phyloP scores from a whole-genome alignment of 2,113 vertebrate genomes.

The Phalacrocorax pelagicus region DNA sequence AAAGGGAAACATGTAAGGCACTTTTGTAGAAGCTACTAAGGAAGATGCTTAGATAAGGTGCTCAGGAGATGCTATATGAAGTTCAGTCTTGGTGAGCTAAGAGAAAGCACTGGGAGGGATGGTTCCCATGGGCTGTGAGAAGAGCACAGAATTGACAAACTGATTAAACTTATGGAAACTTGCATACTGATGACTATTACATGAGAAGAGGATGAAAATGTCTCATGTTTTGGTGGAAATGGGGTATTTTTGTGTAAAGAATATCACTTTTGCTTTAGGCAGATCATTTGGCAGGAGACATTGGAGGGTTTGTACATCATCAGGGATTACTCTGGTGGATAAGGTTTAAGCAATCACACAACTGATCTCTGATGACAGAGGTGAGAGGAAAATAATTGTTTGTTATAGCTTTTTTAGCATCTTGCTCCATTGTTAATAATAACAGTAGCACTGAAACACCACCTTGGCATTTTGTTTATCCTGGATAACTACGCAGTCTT shows the following conservation, averaged over 20 bases:
- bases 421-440: background rate
- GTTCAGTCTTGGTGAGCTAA: background rate
- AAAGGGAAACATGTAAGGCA: background rate
- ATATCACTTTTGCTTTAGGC: background rate
- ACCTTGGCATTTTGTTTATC: background rate
- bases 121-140: background rate
- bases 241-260: background rate
- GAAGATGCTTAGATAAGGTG: background rate
- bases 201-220: background rate
- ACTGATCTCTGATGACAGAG: background rate
- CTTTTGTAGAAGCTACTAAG: background rate
- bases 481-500: background rate
- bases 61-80: background rate
- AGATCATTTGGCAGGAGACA: background rate
- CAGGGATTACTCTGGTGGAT: background rate
- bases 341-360: background rate
- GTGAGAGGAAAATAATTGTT: background rate
- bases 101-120: accelerated
- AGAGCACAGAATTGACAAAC: background rate
- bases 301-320: background rate
- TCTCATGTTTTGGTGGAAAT: background rate
- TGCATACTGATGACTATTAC: background rate
- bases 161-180: background rate
- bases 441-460: background rate
- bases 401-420: background rate